These are phyloP conservation scores for Megaleporinus macrocephalus DNA, from an alignment of 2,113 vertebrate species.

Conservation along the genomic window DNA sequence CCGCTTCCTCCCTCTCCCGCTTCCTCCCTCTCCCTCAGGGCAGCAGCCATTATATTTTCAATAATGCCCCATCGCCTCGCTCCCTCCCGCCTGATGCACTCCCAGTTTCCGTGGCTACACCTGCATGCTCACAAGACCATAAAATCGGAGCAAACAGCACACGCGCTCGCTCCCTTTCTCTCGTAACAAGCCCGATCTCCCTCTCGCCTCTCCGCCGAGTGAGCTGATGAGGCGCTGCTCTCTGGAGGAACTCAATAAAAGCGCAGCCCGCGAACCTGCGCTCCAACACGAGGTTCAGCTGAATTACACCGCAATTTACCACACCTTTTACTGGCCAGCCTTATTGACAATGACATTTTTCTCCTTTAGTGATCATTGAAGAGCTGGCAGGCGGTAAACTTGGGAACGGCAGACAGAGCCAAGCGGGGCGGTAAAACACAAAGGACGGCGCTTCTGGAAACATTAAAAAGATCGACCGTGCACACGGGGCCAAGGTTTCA, in stretches of 20 bases:
- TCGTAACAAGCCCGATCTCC: conserved; percentile 30
- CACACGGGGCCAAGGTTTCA: not conserved
- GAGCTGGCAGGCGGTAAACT: conserved; percentile 42
- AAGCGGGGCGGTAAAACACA: conserved; percentile 26
- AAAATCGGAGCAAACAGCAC: conserved; percentile 43
- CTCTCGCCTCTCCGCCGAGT: not conserved
- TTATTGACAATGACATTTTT: conserved; percentile 49
- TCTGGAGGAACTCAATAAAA: conserved; percentile 48
- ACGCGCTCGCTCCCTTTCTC: not conserved
- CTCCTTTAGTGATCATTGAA: conserved; percentile 50
- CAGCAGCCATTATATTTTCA: conserved; percentile 44
- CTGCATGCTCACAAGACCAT: conserved; percentile 24
- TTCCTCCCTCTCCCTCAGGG: not conserved
- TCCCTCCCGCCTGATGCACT: conserved; percentile 14
- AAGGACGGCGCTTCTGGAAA: not conserved
- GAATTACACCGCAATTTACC: conserved; percentile 51
- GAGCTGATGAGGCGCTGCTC: conserved; percentile 26
- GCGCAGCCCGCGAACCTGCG: not conserved
- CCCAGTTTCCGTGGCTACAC: conserved; percentile 35
- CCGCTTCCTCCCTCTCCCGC: not conserved
- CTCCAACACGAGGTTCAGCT: conserved; percentile 34
- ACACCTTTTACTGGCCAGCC: conserved; percentile 26
- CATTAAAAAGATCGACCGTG: conserved; percentile 1
- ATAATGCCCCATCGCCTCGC: conserved; percentile 26
- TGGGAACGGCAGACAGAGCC: conserved; percentile 17